Base-by-base conservation (phyloP, 2,888 invertebrate genomes). In the Corbicula japonica region DNA sequence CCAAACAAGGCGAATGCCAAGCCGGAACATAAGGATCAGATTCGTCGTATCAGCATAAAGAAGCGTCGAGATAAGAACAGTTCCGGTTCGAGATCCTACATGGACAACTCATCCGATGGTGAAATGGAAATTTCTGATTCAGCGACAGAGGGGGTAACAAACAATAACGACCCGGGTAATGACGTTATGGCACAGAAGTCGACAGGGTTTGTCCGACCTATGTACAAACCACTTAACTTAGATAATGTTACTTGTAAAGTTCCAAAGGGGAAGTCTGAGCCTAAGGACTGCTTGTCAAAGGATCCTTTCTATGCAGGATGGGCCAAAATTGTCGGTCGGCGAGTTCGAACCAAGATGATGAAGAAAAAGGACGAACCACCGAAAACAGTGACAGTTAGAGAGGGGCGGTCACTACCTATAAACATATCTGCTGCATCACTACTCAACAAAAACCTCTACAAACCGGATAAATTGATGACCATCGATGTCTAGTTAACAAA, bases 271-370 rank as follows among this genome's bases (percentile, higher is more conserved):
- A 75, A 69, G 30, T 80, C 76, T 12, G 76, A 80, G 41, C 68
- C 62, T 8, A 80, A 80, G n/a, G 80, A 80, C 35, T 80, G 80
- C n/a, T 38, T 80, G 54, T 71, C 80, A 0, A 76, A 76, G 28
- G 80, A 80, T 26, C 80, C 76, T 15, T 62, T 80, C 1, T 76
- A 80, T 34, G 72, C 60, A 6, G 81, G 69, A 5, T 82, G 81
- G 81, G 81, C 81, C 18, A 77, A 75, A 46, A 50, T 78, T n/a
- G 81, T 82, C 35, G 81, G 81, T 0, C 58, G 72, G 23, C 50
- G 71, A 23, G 50, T 71, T 26, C 56, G 60, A 48, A 71, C 68
- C 15, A 79, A 74, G 46, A 56, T 35, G 10, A 34, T 60, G 23
- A 68, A 60, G 26, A 66, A 52, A 18, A 66, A 46, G 10, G 74